These are phyloP conservation scores for Dipodomys merriami DNA, from an alignment of 2,113 vertebrate species.

Conservation along the genomic window DNA sequence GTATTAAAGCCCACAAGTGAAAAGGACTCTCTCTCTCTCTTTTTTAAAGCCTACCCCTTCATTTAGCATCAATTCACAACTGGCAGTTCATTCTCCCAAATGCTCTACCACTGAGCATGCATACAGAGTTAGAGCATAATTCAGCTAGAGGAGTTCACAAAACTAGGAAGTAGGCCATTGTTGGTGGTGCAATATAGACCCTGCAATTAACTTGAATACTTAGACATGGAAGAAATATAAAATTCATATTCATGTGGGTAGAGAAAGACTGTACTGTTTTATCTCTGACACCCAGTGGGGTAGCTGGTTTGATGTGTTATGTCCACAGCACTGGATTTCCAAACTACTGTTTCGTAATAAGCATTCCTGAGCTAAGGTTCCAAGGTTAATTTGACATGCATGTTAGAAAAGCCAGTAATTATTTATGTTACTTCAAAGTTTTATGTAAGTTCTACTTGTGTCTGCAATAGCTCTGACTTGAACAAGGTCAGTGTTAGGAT, in stretches of 20 bases:
- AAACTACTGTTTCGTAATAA: neutral
- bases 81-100: slow-evolving; percentile 73
- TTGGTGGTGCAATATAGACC: slow-evolving; percentile 39
- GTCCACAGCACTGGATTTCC: neutral
- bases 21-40: slow-evolving; percentile 53
- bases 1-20: slow-evolving; percentile 73
- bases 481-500: neutral
- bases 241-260: slow-evolving; percentile 18
- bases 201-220: slow-evolving; percentile 54
- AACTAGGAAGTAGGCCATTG: slow-evolving; percentile 64
- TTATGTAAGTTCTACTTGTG: neutral
- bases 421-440: slow-evolving; percentile 45
- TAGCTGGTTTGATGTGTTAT: neutral
- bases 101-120: slow-evolving; percentile 63
- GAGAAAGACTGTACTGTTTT: slow-evolving; percentile 44
- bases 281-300: slow-evolving; percentile 15
- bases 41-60: slow-evolving; percentile 72
- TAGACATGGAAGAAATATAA: slow-evolving; percentile 43
- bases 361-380: neutral
- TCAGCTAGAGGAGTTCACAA: slow-evolving; percentile 60
- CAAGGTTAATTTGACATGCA: slow-evolving; percentile 56
- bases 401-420: slow-evolving; percentile 13
- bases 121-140: slow-evolving; percentile 64
- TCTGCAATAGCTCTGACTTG: neutral
- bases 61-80: slow-evolving; percentile 76